Percentiles rank a stretch among this genome's conserved stretches.
Evolutionary conservation across 2,797 vertebrate species (phyloP).

Genomic region (Petrocephalus schoutedeni): DNA sequence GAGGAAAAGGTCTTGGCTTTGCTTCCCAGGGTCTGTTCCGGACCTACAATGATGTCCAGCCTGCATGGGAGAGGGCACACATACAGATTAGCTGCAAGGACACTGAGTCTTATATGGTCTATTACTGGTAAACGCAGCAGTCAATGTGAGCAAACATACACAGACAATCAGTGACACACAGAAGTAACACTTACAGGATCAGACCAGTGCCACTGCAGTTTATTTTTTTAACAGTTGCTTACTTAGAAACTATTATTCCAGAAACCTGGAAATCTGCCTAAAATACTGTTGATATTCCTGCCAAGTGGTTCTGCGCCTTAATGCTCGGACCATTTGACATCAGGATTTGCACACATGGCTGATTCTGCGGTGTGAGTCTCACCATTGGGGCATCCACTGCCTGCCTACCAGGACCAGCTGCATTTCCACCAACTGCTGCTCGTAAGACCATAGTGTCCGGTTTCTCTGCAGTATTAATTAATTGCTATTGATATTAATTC

Average conservation of each 20-base stretch:
- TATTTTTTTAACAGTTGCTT: not conserved
- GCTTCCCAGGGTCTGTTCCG: constrained; percentile 48
- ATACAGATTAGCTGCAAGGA: constrained; percentile 19
- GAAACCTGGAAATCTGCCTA: not conserved
- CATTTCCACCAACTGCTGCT: not conserved
- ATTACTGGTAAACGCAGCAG: not conserved
- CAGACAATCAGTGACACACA: not conserved
- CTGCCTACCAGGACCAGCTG: not conserved
- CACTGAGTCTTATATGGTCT: not conserved
- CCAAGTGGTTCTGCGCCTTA: not conserved
- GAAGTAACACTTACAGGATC: not conserved
- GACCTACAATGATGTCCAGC: constrained; percentile 61
- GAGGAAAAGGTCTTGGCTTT: constrained; percentile 58
- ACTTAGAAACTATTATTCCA: not conserved
- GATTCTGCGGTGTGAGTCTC: not conserved
- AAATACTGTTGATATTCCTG: not conserved
- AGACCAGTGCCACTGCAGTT: not conserved
- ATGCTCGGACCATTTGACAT: not conserved
- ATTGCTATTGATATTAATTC: constrained; percentile 6
- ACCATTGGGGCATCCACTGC: not conserved
- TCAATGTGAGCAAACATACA: not conserved
- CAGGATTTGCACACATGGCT: not conserved
- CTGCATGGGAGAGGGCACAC: constrained; percentile 45
- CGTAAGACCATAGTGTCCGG: not conserved
- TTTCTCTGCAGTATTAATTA: not conserved